Percentiles rank a stretch among this genome's conserved stretches.
Conservation (phyloP, 2,797 vertebrate genomes). For the Cercopithecus mitis region DNA sequence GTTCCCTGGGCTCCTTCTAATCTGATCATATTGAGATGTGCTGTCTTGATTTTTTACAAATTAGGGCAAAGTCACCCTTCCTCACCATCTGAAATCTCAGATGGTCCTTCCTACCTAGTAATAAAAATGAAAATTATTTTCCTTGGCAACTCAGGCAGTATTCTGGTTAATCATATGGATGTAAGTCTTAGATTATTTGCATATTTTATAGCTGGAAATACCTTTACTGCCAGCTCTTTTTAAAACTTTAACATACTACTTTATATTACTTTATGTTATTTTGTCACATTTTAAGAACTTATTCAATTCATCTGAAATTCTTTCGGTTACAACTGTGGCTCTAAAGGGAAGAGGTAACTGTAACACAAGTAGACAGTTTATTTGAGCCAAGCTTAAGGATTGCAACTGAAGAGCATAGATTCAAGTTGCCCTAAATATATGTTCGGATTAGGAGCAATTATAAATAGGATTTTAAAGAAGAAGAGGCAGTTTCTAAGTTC, state of each 20-base stretch:
- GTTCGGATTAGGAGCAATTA: neutral
- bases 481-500: neutral
- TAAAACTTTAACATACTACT: neutral
- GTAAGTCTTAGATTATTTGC: slow-evolving; percentile 56
- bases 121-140: slow-evolving; percentile 68
- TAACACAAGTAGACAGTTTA: neutral
- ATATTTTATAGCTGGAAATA: slow-evolving; percentile 28
- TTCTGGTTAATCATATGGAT: slow-evolving; percentile 53
- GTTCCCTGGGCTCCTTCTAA: slow-evolving; percentile 69
- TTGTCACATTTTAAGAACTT: neutral
- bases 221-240: neutral
- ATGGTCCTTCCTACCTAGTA: slow-evolving; percentile 61
- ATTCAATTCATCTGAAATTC: neutral
- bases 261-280: neutral
- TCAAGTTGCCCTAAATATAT: neutral
- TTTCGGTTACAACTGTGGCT: neutral
- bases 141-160: slow-evolving; percentile 48
- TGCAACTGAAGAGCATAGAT: neutral
- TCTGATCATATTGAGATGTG: slow-evolving; percentile 47
- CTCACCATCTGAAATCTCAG: slow-evolving; percentile 70
- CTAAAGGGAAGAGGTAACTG: neutral
- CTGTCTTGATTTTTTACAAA: slow-evolving; percentile 64
- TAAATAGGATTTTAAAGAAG: neutral
- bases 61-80: slow-evolving; percentile 72
- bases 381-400: neutral